These are phyloP conservation scores for Ichneumoninae sp. DNA, from an alignment of 2,888 invertebrate genomes.

Conservation along the genomic window DNA sequence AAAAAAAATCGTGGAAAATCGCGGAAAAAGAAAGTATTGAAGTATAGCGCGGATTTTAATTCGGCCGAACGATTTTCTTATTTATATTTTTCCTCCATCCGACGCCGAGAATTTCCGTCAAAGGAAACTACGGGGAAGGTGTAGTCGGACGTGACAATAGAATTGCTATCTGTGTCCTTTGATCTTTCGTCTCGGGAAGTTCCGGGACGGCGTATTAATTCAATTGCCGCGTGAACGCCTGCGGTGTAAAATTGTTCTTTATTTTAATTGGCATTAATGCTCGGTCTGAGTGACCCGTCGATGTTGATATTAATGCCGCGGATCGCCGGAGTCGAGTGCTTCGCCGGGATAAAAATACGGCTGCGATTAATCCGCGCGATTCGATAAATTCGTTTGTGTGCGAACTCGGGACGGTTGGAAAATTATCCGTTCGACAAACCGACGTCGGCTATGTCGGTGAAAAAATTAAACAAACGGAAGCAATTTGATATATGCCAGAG, in stretches of 20 bases:
- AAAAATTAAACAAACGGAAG: not conserved
- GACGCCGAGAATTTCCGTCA: conserved; percentile 6
- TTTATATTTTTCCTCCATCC: conserved; percentile 31
- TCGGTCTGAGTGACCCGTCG: not conserved
- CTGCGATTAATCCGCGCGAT: not conserved
- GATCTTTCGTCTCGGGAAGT: conserved; percentile 15
- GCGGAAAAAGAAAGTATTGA: not conserved
- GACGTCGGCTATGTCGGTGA: not conserved
- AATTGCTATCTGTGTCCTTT: conserved; percentile 43
- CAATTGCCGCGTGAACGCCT: conserved; percentile 44
- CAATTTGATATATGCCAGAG: not conserved
- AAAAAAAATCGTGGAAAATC: not conserved
- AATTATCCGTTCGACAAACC: not conserved
- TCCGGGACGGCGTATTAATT: conserved; percentile 18
- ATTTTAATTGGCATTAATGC: not conserved
- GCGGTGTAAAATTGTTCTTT: conserved; percentile 10
- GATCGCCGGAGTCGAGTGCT: not conserved
- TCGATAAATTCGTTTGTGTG: not conserved
- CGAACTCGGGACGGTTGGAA: not conserved
- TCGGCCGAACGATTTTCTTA: conserved; percentile 47
- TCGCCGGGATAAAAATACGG: not conserved
- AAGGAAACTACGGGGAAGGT: not conserved
- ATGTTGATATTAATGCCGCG: not conserved
- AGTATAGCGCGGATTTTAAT: conserved; percentile 20
- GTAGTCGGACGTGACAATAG: conserved; percentile 31